Evolutionary conservation across 1,140 invertebrate genomes (phyloP), one percentile per base, ranked within the genome.

Genomic region (Halesus radiatus): DNA sequence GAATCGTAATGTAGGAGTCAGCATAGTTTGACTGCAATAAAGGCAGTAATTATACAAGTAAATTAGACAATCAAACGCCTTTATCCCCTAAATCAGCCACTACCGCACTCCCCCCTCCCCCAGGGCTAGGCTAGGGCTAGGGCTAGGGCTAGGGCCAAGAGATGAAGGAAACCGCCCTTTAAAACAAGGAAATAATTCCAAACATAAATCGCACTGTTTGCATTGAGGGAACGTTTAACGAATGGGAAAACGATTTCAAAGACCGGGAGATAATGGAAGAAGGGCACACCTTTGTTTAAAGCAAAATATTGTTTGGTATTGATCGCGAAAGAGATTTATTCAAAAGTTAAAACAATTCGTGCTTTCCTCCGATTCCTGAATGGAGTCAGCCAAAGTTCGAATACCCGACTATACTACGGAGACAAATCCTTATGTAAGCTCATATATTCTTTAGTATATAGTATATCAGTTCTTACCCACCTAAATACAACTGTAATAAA

Each of bases 141-240:
- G 32, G 32, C 32, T 7, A 7, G 32, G n/a, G n/a, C n/a, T n/a
- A 32, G 32, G 32, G 6, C 32, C 5, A 85, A 85, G 87, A 86
- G 88, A 88, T 87, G 87, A 37, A 52, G 82, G 68, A 70, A 89
- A 89, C 77, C 66, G 64, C 87, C 87, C 85, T 87, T 85, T 87
- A 89, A 90, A 90, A 89, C 89, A 90, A 88, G 88, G 88, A 89
- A 89, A 89, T 89, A 88, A 89, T 89, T 89, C 87, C 85, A 85
- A 80, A 80, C 81, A 88, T 89, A 89, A 89, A 89, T 88, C 86
- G 85, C 80, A 84, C 66, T 64, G 32, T 73, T 87, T 86, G 77
- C 68, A 64, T 62, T 73, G 32, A 37, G 74, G 76, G 76, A 76
- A 78, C 87, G 85, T 85, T 84, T 87, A 87, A 87, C 88, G 89